A percentile compares a stretch with the other conserved stretches of the same genome.
Evolutionary conservation across 2,888 invertebrate genomes (phyloP).

Genomic region (Chirona hameri): DNA sequence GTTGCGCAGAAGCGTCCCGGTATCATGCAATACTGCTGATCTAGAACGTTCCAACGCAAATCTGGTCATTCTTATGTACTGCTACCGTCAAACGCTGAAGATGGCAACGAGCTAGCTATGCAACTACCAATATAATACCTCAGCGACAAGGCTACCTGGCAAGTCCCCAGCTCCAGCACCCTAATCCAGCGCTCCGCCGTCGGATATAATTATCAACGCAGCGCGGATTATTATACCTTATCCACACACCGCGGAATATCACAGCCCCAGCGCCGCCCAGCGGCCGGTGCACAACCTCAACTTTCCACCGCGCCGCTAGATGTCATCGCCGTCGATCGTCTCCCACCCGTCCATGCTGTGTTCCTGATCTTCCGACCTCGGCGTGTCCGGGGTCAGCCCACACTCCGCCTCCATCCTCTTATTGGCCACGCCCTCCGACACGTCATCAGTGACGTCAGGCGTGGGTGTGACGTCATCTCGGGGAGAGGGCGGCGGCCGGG

Average conservation of each 20-base stretch:
- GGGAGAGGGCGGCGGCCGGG: not conserved
- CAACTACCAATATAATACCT: no score
- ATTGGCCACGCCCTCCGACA: conserved; percentile 1
- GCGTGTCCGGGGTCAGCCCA: not conserved
- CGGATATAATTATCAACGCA: no score
- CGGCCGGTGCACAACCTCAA: conserved; percentile 35
- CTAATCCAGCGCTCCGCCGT: no score
- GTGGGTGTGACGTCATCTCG: not conserved
- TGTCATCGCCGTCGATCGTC: conserved; percentile 4
- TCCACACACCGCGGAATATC: not conserved
- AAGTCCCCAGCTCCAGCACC: no score
- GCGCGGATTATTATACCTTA: no score
- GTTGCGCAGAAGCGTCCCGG: no score
- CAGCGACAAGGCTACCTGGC: no score
- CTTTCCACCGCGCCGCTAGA: conserved; percentile 30
- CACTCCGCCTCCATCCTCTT: not conserved
- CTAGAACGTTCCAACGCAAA: no score
- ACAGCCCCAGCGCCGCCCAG: not conserved
- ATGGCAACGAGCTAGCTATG: no score
- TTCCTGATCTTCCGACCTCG: not conserved
- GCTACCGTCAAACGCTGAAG: no score
- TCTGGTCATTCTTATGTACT: no score
- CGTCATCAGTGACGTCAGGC: not conserved
- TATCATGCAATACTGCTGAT: no score
- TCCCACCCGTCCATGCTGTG: conserved; percentile 6